phyloP scores from a whole-genome alignment of 2,113 vertebrate species.

The Actenoides lindsayi region DNA sequence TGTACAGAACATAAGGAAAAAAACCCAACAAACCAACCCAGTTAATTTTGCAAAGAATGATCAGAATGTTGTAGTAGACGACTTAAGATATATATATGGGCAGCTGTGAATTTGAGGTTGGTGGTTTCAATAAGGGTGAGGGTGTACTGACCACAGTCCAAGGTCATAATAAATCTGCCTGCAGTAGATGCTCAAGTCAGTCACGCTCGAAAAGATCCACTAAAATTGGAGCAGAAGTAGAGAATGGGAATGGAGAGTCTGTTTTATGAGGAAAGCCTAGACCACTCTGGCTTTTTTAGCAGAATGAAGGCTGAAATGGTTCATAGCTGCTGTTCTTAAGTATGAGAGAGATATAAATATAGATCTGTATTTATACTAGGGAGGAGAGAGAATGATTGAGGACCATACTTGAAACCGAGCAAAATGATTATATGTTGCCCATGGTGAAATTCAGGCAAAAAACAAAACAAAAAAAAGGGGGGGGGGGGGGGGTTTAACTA shows the following conservation, averaged over 20 bases:
- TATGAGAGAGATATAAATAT: background rate
- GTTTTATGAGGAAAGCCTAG: background rate
- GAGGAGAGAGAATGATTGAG: background rate
- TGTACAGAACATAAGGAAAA: background rate
- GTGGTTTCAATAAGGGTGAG: background rate
- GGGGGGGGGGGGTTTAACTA: background rate
- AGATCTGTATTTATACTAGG: background rate
- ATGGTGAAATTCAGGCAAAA: background rate
- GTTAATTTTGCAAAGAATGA: background rate
- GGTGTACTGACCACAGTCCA: background rate
- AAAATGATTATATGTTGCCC: background rate
- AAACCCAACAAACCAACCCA: too few species aligned
- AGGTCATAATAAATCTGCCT: background rate
- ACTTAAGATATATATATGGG: background rate
- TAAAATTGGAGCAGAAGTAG: background rate
- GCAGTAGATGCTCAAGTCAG: background rate
- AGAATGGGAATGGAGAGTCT: background rate
- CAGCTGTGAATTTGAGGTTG: background rate
- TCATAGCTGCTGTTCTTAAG: background rate
- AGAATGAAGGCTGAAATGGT: background rate
- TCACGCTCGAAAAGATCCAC: background rate
- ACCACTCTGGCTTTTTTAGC: background rate
- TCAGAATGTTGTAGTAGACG: background rate
- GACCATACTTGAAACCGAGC: background rate
- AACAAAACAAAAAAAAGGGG: background rate